These are phyloP conservation scores for Anolis carolinensis DNA, from an alignment of 2,113 vertebrate species.

Conservation along the genomic window DNA sequence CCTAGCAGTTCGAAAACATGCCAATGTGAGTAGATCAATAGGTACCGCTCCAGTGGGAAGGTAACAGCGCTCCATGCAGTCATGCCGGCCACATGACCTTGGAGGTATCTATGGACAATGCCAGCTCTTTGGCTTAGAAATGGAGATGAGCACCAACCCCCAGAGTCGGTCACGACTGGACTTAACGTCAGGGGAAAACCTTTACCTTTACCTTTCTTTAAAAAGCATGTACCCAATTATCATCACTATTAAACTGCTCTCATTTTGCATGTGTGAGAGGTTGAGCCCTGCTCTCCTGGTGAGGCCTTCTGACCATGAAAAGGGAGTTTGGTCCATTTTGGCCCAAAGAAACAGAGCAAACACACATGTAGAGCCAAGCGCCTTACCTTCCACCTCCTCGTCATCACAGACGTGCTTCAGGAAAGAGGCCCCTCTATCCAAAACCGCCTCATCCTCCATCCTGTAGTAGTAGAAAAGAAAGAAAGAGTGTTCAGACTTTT, in stretches of 20 bases:
- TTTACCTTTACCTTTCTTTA: no score
- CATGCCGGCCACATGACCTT: no score
- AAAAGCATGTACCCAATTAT: fast-evolving
- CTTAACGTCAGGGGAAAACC: no score
- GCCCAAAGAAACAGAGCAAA: neutral
- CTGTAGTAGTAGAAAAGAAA: conserved; percentile 99
- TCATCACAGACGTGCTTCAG: conserved; percentile 94
- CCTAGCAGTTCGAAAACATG: no score
- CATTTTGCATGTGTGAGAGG: neutral
- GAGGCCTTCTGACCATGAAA: fast-evolving
- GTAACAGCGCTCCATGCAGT: no score
- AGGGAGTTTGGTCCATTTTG: neutral
- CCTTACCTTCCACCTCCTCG: conserved; percentile 96
- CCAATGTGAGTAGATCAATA: no score
- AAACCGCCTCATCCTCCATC: conserved; percentile 98
- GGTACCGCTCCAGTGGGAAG: no score
- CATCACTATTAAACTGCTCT: fast-evolving
- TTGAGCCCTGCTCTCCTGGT: no score
- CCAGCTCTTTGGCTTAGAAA: no score
- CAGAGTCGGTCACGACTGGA: no score
- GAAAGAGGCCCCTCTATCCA: conserved; percentile 96
- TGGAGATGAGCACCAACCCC: no score
- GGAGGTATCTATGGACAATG: no score
- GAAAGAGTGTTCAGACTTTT: conserved; percentile 96
- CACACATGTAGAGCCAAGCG: neutral